These are phyloP conservation scores for Poeciliopsis presidionis DNA, from an alignment of 2,797 vertebrate genomes.

Conservation along the genomic window DNA sequence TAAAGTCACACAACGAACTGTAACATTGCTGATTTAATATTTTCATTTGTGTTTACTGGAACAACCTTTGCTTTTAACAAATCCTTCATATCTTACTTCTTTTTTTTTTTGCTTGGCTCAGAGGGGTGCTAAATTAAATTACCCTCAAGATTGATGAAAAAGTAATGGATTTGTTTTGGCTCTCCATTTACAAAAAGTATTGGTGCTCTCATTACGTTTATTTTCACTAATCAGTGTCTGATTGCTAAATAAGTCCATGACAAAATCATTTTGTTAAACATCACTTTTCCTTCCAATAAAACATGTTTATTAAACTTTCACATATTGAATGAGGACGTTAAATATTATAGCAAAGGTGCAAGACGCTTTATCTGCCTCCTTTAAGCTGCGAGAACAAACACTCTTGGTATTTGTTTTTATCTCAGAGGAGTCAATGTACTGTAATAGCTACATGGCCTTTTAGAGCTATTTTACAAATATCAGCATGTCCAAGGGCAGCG, in stretches of 20 bases:
- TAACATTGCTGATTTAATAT: background rate
- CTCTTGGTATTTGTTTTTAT: background rate
- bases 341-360: background rate
- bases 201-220: background rate
- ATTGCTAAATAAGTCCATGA: background rate
- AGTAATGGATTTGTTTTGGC: background rate
- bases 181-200: background rate
- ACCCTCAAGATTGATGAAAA: background rate
- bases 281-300: background rate
- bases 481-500: background rate
- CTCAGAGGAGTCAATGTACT: background rate
- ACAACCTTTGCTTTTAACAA: background rate
- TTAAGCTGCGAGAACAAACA: background rate
- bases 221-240: background rate
- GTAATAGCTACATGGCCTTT: background rate
- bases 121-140: background rate
- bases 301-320: background rate
- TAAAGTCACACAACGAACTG: background rate
- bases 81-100: background rate
- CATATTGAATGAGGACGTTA: background rate
- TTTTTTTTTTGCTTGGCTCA: background rate
- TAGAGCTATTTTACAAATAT: background rate
- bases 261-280: background rate
- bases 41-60: background rate
- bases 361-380: background rate